Evolutionary conservation across 2,113 vertebrate genomes (phyloP).

Genomic region (Spea bombifrons): DNA sequence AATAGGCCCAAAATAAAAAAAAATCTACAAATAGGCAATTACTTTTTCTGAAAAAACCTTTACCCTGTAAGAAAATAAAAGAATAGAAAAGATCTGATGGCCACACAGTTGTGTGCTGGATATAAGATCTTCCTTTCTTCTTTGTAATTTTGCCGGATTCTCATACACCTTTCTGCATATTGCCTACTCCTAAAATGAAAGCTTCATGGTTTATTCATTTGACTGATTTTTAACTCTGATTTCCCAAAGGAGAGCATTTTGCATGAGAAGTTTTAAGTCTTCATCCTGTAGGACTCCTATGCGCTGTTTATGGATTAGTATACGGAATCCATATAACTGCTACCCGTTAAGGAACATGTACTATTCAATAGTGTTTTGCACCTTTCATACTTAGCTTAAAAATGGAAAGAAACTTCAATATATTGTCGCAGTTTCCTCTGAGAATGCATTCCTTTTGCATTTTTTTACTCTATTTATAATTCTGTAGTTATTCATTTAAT

Average conservation of each 20-base stretch:
- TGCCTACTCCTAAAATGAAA: constrained; percentile 24
- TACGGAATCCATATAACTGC: no score
- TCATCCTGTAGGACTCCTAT: background rate
- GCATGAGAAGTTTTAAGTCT: constrained; percentile 24
- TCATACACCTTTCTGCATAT: constrained; percentile 21
- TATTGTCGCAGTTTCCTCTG: no score
- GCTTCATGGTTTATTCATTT: constrained; percentile 43
- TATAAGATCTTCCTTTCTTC: background rate
- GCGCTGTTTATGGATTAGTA: background rate
- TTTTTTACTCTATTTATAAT: background rate
- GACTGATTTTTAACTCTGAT: constrained; percentile 32
- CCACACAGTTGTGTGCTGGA: background rate
- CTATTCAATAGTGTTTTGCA: no score
- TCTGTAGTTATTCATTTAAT: background rate
- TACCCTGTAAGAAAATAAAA: background rate
- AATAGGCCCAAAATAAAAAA: background rate
- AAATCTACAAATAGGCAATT: background rate
- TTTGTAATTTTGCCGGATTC: background rate
- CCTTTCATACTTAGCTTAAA: no score
- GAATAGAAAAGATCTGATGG: background rate
- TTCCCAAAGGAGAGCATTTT: constrained; percentile 33
- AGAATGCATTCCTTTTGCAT: no score
- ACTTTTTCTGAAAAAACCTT: background rate
- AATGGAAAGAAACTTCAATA: no score
- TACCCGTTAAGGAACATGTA: no score